Evolutionary conservation across 2,113 vertebrate species (phyloP).

Genomic region (Syngnathus floridae): DNA sequence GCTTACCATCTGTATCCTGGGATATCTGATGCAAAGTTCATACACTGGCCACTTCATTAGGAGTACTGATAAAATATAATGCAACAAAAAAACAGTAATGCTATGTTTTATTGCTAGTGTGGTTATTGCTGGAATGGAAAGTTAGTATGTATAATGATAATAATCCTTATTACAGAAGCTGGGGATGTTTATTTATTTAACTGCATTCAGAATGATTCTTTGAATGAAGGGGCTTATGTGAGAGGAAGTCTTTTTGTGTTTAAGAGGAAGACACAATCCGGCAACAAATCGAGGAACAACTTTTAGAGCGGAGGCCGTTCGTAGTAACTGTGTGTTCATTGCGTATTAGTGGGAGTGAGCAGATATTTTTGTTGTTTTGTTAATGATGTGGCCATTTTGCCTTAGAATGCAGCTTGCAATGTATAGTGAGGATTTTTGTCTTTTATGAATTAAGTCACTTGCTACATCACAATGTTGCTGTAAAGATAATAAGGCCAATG

Average conservation of each 20-base stretch:
- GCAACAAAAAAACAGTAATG: neutral
- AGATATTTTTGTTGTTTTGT: neutral
- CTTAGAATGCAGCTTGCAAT: neutral
- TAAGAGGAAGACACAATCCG: neutral
- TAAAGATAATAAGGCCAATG: too few species aligned
- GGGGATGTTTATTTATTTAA: neutral
- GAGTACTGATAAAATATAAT: neutral
- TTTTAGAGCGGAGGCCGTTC: neutral
- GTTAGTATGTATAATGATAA: too few species aligned
- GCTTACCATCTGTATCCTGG: conserved; percentile 15
- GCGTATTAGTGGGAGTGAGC: neutral
- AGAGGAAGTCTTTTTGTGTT: neutral
- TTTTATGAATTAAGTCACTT: too few species aligned
- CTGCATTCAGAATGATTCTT: neutral
- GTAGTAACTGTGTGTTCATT: neutral
- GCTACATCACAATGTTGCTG: too few species aligned
- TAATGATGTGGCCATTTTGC: neutral
- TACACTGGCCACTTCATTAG: neutral
- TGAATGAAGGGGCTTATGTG: neutral
- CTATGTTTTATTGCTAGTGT: neutral
- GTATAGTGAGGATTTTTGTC: neutral
- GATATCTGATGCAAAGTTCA: neutral
- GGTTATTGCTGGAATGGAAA: neutral
- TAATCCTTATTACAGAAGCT: neutral
- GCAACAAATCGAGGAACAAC: neutral